Evolutionary conservation across 2,113 vertebrate species (phyloP).

Genomic region (Hiodon alosoides): DNA sequence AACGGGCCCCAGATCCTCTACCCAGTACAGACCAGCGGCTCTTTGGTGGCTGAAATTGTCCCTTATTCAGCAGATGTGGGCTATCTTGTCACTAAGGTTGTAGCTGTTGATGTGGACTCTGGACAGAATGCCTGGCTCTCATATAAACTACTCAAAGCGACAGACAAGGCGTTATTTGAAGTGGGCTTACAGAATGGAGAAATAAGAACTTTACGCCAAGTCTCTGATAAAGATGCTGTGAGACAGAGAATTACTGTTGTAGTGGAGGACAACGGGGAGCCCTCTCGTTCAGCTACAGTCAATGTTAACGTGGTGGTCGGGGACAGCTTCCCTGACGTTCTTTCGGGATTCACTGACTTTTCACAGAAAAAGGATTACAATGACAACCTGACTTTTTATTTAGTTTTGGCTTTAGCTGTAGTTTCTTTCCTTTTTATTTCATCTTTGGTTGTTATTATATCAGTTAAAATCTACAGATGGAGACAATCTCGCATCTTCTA

Average conservation of each 20-base stretch:
- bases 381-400: constrained; percentile 15
- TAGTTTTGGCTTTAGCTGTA: constrained; percentile 34
- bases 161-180: constrained; percentile 37
- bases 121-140: constrained; percentile 53
- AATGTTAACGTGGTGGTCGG: constrained; percentile 19
- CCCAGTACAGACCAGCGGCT: neutral
- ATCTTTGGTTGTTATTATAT: constrained; percentile 42
- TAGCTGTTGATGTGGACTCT: constrained; percentile 50
- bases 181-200: constrained; percentile 32
- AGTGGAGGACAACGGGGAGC: constrained; percentile 39
- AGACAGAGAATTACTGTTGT: constrained; percentile 35
- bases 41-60: constrained; percentile 22
- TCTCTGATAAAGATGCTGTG: constrained; percentile 34
- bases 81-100: constrained; percentile 50
- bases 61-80: constrained; percentile 23
- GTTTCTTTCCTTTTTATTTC: constrained; percentile 57
- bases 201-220: constrained; percentile 27
- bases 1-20: constrained; percentile 20
- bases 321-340: constrained; percentile 15
- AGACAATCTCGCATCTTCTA: constrained; percentile 20
- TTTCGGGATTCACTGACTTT: constrained; percentile 9
- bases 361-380: constrained; percentile 11
- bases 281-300: constrained; percentile 17
- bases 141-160: constrained; percentile 44
- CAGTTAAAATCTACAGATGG: constrained; percentile 34